Base-by-base conservation (phyloP, 2,888 invertebrate species). In the Eugnorisma glareosa region DNA sequence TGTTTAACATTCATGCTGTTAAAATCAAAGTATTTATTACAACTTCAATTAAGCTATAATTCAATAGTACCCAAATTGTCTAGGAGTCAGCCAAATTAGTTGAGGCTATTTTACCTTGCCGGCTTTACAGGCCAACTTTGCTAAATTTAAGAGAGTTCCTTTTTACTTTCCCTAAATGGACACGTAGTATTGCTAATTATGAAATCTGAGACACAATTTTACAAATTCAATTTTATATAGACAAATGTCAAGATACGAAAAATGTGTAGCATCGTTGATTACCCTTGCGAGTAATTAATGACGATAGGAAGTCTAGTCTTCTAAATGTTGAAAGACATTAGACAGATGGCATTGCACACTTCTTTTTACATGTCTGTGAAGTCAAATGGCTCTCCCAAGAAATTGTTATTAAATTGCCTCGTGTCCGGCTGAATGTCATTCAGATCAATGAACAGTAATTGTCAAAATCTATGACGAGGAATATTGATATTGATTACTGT, bases 311-410 rank as follows among this genome's bases (percentile, higher is more conserved):
- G 24, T 45, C 18, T 69, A 57, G 40, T 28, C 54, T 28, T 66
- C 37, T 45, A 13, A 69, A 70, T 70, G 59, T 15, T 54, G 35
- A 45, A 43, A 31, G 45, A 70, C 61, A 67, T 69, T 48, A 51
- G 35, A 54, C 73, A 68, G 43, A 71, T 72, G 67, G 35, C 54
- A 74, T 69, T 66, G 59, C 37, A 57, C 0, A 37, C 48, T 73
- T 74, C 77, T 77, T 79, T 74, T 77, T 73, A 40, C 3, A 40
- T 70, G 84, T 76, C 81, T 86, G 77, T 37, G 67, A 37, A 73
- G 37, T 24, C 76, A 84, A 85, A 86, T 85, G 73, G 40, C 63
- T 61, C 51, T 85, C 63, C 66, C 76, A 21, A 73, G 66, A 78
- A 84, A 71, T 70, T 45, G 15, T 1, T 67, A 57, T 70, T 85